Base-by-base conservation (phyloP, 2,113 vertebrate genomes). In the Hyperoodon ampullatus region DNA sequence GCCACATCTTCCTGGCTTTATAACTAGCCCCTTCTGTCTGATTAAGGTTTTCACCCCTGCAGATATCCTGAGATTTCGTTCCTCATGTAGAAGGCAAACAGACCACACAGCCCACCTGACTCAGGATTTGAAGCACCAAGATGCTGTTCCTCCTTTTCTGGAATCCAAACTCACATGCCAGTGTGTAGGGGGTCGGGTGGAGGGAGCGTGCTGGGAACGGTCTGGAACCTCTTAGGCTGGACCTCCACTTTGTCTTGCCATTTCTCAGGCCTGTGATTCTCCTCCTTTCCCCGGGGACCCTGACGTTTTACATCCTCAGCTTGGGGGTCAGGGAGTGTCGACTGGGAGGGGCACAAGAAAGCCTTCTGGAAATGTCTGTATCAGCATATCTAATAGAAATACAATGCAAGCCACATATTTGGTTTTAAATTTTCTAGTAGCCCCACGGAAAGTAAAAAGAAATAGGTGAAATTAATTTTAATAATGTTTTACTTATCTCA, bases 141-240 rank as follows among this genome's bases (percentile, higher is more conserved):
- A 53, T 28, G 6, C 55, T 10, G 0, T 35, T 35, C 8, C 47
- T 68, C 9, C 68, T 68, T 58, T 42, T 13, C 81, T 65, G 39
- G 30, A 78, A 5, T 90, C 77, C 81, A 50, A 90, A 16, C 74
- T 21, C 13, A 13, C n/a, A 5, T 47, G 30, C 23, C 19, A 13
- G 6, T 30, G 65, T 24, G 5, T 1, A 2, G 19, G 55, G 28
- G 18, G 44, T 26, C 1, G 0, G 13, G 42, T 18, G 13, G 11
- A 1, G 13, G 13, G 30, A 16, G 65, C 1, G 0, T 47, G 26
- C 30, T 26, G 55, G 47, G 13, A 42, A 13, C 28, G 13, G 9
- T 26, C 50, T 4, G 3, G 19, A 28, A 19, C n/a, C 75, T 39
- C 83, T 47, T 55, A 35, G 42, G 13, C 58, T 2, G 3, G 44